These are phyloP conservation scores for Menidia beryllina DNA, from an alignment of 2,113 vertebrate genomes.

Conservation along the genomic window DNA sequence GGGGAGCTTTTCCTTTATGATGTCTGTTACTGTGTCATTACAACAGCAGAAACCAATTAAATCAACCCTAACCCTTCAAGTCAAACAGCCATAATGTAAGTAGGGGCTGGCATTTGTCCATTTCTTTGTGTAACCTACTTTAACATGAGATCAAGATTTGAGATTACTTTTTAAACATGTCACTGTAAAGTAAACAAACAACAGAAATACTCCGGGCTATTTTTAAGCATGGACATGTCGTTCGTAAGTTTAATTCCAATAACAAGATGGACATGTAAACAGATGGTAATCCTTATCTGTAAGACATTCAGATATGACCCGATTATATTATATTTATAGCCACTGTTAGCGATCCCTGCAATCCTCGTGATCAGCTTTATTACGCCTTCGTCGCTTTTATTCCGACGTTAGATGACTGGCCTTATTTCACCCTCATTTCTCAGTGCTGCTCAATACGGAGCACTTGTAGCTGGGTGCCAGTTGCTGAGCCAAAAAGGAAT, in stretches of 20 bases:
- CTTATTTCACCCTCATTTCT: conserved; percentile 30
- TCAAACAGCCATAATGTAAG: conserved; percentile 12
- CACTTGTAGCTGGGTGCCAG: conserved; percentile 59
- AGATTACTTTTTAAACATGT: too few relatives aligned
- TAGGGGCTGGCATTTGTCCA: conserved; percentile 32
- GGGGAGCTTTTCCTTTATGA: background rate
- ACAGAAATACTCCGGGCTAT: too few relatives aligned
- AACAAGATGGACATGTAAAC: background rate
- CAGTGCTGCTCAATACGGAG: conserved; percentile 27
- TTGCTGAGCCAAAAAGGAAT: conserved; percentile 45
- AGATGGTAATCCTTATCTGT: conserved; percentile 6
- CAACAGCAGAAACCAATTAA: conserved; percentile 1
- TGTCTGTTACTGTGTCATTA: conserved; percentile 15
- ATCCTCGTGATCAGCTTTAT: background rate
- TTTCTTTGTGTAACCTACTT: too few relatives aligned
- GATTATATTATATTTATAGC: conserved; percentile 6
- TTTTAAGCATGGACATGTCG: background rate
- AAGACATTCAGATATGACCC: background rate
- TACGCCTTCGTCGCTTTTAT: conserved; percentile 3
- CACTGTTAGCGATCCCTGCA: conserved; percentile 8
- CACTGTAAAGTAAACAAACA: too few relatives aligned
- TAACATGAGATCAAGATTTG: background rate
- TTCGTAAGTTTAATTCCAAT: background rate
- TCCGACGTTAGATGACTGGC: conserved; percentile 12
- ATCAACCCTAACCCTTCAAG: conserved; percentile 15